Base-by-base conservation (phyloP, 2,888 invertebrate species). In the Cataglyphis altisquamis region DNA sequence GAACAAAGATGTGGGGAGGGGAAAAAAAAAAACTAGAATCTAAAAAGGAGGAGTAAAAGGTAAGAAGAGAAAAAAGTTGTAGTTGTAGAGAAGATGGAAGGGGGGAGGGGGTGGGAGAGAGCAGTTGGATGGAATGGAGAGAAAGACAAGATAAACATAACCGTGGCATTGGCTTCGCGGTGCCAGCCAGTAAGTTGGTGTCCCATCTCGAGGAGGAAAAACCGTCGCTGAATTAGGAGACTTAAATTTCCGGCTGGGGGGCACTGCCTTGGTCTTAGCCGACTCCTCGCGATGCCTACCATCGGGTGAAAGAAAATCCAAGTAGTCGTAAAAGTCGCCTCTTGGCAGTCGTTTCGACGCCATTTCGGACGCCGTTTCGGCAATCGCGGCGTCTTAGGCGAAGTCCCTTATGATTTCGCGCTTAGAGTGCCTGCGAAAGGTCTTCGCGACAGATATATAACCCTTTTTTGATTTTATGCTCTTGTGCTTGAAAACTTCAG, bases 131-230 rank as follows among this genome's bases (percentile, higher is more conserved):
- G 9, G 67, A 41, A 10, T n/a, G 48, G 6, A n/a, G 74, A 77
- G 67, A 85, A 88, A 82, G 83, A 80, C 81, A 83, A 85, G 80
- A 84, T 86, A 89, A 88, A 88, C 85, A 87, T 90, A 88, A 90
- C 82, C 25, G 74, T 60, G 78, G 36, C 68, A 60, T 48, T 45
- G 62, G 25, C 39, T 48, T n/a, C 77, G 48, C n/a, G 64, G 32
- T 81, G 66, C 73, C 84, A 86, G 57, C 15, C 21, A 45, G 21
- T 48, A 63, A 78, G 68, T 48, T 48, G 57, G 21, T 45, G 32
- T 41, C 52, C 64, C 39, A 36, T 55, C 62, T 52, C 48, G 48
- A 52, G 8, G 8, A 52, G 39, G 73, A 70, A 32, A 72, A 25
- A 72, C 36, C 62, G 77, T 72, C 66, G 80, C 60, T 81, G 86